Base-by-base conservation (phyloP, 2,888 invertebrate species). In the Dasysyrphus tricinctus region DNA sequence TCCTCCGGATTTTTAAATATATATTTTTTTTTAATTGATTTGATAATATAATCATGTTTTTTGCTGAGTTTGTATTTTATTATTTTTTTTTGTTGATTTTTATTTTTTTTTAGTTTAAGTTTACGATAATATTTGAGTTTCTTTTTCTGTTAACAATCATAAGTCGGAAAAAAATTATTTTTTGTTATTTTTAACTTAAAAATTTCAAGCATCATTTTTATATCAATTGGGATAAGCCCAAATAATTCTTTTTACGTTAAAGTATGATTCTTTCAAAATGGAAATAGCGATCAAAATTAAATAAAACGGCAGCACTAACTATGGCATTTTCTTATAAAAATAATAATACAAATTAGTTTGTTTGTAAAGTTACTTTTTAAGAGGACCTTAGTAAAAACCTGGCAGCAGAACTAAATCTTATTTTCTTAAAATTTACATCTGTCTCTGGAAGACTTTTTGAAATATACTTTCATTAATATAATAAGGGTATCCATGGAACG, bases 101-200 rank as follows among this genome's bases (percentile, higher is more conserved):
- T n/a, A n/a, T n/a, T n/a, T 32, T 61, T 59, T 19, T 19, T 39
- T 2, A 39, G 12, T 37, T n/a, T 19, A 9, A 34, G 19, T 61
- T 61, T 39, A 59, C 59, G 14, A 24, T 12, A 59, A 39, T 59
- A 32, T 32, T 56, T 56, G 32, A 54, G 54, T 32, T 56, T 56
- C 8, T 32, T 7, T 56, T 49, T 14, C 14, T 16, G 29, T 29
- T 29, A 29, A 54, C 24, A 54, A 54, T 51, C 11, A 29, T 7
- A 54, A 56, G 8, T 56, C 9, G n/a, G 32, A 56, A 32, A 24
- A 29, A 54, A 54, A n/a, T n/a, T 29, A 54, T 14, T 54, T 7
- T 34, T 54, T 54, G 5, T 54, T 16, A 16, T 47, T 16, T 24
- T 51, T 2, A 51, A 24, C 49, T 24, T 51, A 19, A 51, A 24